phyloP scores from a whole-genome alignment of 2,797 vertebrate species.

The Notoglanidium macrostoma region DNA sequence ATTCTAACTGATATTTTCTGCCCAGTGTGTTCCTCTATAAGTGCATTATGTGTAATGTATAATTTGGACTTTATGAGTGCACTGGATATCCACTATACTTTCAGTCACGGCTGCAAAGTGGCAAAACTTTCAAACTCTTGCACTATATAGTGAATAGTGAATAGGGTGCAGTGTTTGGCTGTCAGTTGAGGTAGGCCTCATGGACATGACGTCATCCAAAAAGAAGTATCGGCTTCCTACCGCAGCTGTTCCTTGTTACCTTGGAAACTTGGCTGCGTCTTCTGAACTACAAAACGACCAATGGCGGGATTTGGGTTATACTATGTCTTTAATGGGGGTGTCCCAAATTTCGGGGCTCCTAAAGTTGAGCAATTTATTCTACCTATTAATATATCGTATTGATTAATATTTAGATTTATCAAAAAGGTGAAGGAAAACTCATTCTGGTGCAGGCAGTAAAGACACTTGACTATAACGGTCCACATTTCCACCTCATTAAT shows the following conservation, averaged over 20 bases:
- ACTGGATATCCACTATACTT: background rate
- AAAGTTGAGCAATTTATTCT: background rate
- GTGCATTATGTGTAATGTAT: background rate
- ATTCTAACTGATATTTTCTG: too few species aligned
- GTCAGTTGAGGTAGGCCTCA: background rate
- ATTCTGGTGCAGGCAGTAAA: background rate
- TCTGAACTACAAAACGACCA: slow-evolving; percentile 68
- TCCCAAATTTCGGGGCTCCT: background rate
- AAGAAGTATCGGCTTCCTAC: background rate
- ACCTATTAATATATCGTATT: background rate
- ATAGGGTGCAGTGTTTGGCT: slow-evolving; percentile 21
- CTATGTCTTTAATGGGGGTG: slow-evolving; percentile 62
- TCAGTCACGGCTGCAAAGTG: slow-evolving; percentile 9
- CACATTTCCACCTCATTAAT: background rate
- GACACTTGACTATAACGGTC: background rate
- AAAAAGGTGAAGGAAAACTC: background rate
- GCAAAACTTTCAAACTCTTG: background rate
- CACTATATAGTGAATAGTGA: slow-evolving; percentile 10
- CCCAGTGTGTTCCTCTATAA: background rate
- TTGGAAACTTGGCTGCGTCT: slow-evolving; percentile 61
- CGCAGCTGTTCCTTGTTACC: slow-evolving; percentile 59
- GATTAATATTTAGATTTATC: background rate
- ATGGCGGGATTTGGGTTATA: slow-evolving; percentile 65
- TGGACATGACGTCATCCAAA: slow-evolving; percentile 11
- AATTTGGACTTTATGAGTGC: background rate